phyloP scores from a whole-genome alignment of 2,797 vertebrate species.

The Otus scops region DNA sequence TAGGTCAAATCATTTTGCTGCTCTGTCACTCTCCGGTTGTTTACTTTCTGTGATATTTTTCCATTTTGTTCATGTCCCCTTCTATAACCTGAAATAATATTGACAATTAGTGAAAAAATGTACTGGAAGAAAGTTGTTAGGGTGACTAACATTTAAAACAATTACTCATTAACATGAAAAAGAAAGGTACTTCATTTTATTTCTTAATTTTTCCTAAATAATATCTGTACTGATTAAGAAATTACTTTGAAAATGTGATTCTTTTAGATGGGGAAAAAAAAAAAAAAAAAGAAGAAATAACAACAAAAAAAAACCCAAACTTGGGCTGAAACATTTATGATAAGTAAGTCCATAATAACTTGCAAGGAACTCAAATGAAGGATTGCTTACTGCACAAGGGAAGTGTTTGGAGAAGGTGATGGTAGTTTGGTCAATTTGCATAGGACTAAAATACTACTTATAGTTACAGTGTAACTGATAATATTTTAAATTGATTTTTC shows the following conservation, averaged over 20 bases:
- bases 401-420: background rate
- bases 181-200: background rate
- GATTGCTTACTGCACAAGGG: background rate
- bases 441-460: background rate
- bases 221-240: background rate
- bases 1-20: background rate
- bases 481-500: background rate
- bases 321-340: background rate
- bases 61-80: background rate
- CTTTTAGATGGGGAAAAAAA: background rate
- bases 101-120: background rate
- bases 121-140: background rate
- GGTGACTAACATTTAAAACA: background rate
- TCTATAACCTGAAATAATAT: background rate
- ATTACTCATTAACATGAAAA: background rate
- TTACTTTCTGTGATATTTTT: background rate
- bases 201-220: background rate
- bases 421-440: background rate
- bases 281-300: background rate
- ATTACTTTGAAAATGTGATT: background rate
- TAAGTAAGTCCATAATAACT: background rate
- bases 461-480: background rate
- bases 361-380: background rate
- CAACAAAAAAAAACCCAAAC: rapidly evolving
- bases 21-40: background rate